phyloP scores from a whole-genome alignment of 2,888 invertebrate species.

The Monoplex corrugatus region DNA sequence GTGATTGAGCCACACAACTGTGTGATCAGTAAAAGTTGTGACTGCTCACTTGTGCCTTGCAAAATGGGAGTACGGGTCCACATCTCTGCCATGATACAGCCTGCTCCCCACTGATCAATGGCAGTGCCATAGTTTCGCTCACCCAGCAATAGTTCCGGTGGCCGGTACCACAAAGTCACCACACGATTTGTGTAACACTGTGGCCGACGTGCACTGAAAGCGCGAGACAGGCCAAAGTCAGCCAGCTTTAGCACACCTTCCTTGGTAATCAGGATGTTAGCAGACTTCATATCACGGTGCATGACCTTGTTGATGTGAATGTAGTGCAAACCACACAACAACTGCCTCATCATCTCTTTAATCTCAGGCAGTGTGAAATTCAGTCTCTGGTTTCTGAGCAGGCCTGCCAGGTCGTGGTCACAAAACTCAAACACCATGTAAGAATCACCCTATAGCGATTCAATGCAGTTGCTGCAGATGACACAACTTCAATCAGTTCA shows the following conservation, averaged over 20 bases:
- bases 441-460: conserved; percentile 85
- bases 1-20: conserved; percentile 98
- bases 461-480: background rate
- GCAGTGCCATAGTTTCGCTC: conserved; percentile 97
- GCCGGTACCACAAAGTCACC: conserved; percentile 96
- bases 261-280: conserved; percentile 98
- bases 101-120: conserved; percentile 95
- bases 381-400: conserved; percentile 96
- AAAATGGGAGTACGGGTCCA: conserved; percentile 93
- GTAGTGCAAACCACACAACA: conserved; percentile 94
- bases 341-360: conserved; percentile 88
- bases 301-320: conserved; percentile 92
- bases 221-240: conserved; percentile 98
- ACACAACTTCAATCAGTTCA: conserved; percentile 89
- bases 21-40: conserved; percentile 95
- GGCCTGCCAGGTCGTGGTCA: conserved; percentile 98
- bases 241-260: conserved; percentile 93
- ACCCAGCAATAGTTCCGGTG: conserved; percentile 82
- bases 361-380: conserved; percentile 98
- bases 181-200: conserved; percentile 96
- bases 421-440: conserved; percentile 99
- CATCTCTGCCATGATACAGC: conserved; percentile 99
- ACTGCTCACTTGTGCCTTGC: conserved; percentile 96
- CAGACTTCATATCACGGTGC: conserved; percentile 95
- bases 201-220: no score